These are phyloP conservation scores for Melanogrammus aeglefinus DNA, from an alignment of 2,797 vertebrate species.

Conservation along the genomic window DNA sequence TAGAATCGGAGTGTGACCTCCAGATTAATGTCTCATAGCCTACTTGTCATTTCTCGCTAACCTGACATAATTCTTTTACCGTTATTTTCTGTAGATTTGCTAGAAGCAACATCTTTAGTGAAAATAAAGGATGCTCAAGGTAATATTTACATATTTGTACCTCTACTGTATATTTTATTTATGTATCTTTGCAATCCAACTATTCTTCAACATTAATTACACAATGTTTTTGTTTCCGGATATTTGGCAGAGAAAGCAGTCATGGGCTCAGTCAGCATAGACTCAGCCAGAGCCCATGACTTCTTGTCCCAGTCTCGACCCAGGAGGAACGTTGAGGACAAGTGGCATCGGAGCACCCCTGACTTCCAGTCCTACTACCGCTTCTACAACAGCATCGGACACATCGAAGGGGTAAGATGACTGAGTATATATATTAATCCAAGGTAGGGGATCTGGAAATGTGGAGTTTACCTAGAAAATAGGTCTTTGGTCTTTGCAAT, in stretches of 20 bases:
- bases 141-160: slow-evolving; percentile 26
- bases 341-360: slow-evolving; percentile 67
- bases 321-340: slow-evolving; percentile 62
- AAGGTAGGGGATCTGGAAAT: neutral
- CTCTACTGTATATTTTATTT: neutral
- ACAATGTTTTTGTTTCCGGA: neutral
- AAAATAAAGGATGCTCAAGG: slow-evolving; percentile 57
- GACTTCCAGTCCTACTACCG: slow-evolving; percentile 78
- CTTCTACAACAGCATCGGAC: slow-evolving; percentile 77
- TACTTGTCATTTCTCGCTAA: neutral
- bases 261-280: slow-evolving; percentile 48
- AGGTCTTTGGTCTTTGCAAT: neutral
- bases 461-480: neutral
- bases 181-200: neutral
- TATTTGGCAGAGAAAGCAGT: slow-evolving; percentile 26
- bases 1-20: no score
- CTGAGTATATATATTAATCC: neutral
- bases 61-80: slow-evolving; percentile 9
- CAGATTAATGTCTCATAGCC: neutral
- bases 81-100: slow-evolving; percentile 44
- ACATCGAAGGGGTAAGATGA: slow-evolving; percentile 71
- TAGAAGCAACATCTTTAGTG: slow-evolving; percentile 60
- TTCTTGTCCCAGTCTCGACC: slow-evolving; percentile 68
- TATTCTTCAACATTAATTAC: neutral
- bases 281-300: slow-evolving; percentile 55